Percentiles rank a stretch among this genome's conserved stretches.
phyloP scores from a whole-genome alignment of 2,113 vertebrate species.

The Carettochelys insculpta region DNA sequence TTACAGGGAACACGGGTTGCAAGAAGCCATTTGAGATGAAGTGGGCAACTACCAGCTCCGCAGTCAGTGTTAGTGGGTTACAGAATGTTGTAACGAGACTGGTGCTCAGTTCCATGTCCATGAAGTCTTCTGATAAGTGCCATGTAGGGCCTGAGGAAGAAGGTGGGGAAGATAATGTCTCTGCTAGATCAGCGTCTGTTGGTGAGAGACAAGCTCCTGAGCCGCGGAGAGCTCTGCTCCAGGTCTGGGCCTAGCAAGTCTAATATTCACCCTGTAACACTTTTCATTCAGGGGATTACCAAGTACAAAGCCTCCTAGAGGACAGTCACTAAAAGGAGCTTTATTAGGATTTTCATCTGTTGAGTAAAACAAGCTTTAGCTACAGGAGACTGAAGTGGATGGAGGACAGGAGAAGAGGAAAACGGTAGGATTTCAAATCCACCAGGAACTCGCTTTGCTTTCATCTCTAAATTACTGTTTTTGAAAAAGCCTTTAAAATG shows the following conservation, averaged over 20 bases:
- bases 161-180: too few species aligned
- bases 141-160: too few species aligned
- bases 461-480: slow-evolving; percentile 57
- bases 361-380: slow-evolving; percentile 60
- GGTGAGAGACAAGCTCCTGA: too few species aligned
- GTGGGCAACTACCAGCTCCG: too few species aligned
- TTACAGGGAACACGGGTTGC: too few species aligned
- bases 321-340: slow-evolving; percentile 36
- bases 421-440: slow-evolving; percentile 45
- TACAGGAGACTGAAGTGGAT: slow-evolving; percentile 53
- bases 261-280: neutral
- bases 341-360: slow-evolving; percentile 41
- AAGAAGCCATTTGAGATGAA: too few species aligned
- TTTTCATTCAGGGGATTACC: neutral
- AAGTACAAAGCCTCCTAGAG: slow-evolving; percentile 37
- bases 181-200: too few species aligned
- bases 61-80: too few species aligned
- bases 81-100: too few species aligned
- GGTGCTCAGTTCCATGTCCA: too few species aligned
- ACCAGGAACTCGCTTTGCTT: slow-evolving; percentile 48
- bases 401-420: slow-evolving; percentile 44
- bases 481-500: slow-evolving; percentile 56
- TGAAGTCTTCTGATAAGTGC: too few species aligned
- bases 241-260: neutral
- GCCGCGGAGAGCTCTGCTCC: neutral